These are phyloP conservation scores for Aldrovandia affinis DNA, from an alignment of 2,797 vertebrate species.

Conservation along the genomic window DNA sequence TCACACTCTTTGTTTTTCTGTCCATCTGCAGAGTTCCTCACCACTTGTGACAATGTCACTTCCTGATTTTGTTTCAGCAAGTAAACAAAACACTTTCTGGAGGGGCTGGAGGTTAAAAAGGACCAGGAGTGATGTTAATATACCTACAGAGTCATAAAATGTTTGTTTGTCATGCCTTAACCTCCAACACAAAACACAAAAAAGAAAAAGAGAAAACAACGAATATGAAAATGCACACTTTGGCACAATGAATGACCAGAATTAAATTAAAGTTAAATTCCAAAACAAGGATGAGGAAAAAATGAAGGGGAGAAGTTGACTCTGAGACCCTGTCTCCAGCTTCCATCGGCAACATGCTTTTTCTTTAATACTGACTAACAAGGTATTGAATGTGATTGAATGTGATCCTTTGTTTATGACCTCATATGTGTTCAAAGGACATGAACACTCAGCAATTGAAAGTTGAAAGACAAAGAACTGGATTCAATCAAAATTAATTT, in stretches of 20 bases:
- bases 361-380: not conserved
- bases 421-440: not conserved
- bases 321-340: no score
- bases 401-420: not conserved
- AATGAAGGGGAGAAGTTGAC: not conserved
- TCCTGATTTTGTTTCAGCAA: slow-evolving; percentile 48
- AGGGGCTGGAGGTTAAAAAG: slow-evolving; percentile 12
- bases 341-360: not conserved
- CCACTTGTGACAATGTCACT: slow-evolving; percentile 47
- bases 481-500: not conserved
- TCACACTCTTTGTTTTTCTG: slow-evolving; percentile 41
- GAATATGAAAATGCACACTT: not conserved
- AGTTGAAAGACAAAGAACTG: not conserved
- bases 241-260: not conserved
- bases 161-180: slow-evolving; percentile 33
- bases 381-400: not conserved
- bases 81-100: slow-evolving; percentile 27
- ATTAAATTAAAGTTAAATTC: not conserved
- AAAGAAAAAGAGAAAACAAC: not conserved
- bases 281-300: no score
- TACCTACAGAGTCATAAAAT: no score
- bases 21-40: slow-evolving; percentile 51
- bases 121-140: slow-evolving; percentile 1
- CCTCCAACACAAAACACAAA: slow-evolving; percentile 25
- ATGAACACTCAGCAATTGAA: not conserved